These are phyloP conservation scores for Noctua fimbriata DNA, from an alignment of 2,888 invertebrate species.

Conservation along the genomic window DNA sequence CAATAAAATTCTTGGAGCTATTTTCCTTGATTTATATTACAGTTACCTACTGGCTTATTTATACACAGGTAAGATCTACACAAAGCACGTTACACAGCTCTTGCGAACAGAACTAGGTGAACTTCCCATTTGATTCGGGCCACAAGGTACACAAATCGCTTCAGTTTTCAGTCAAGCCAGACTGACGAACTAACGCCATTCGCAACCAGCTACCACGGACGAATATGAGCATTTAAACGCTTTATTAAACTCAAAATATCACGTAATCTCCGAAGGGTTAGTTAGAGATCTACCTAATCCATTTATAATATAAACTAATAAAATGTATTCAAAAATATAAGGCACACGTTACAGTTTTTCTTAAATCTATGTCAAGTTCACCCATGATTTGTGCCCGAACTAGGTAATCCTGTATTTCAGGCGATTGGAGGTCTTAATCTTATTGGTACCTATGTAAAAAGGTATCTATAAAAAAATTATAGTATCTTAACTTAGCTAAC, in stretches of 20 bases:
- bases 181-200: conserved; percentile 19
- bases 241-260: conserved; percentile 7
- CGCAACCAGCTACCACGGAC: conserved; percentile 4
- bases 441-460: too few species aligned
- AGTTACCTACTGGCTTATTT: not conserved
- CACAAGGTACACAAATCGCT: conserved; percentile 30
- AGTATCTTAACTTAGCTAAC: too few species aligned
- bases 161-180: conserved; percentile 34
- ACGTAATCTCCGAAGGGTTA: not conserved
- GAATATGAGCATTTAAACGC: not conserved
- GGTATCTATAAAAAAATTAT: too few species aligned
- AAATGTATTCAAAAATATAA: too few species aligned
- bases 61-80: not conserved
- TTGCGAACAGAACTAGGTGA: conserved; percentile 19
- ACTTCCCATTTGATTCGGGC: conserved; percentile 38
- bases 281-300: too few species aligned
- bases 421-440: too few species aligned
- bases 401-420: too few species aligned
- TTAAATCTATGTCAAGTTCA: too few species aligned
- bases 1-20: not conserved
- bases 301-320: too few species aligned
- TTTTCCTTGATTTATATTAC: not conserved
- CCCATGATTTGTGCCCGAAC: too few species aligned
- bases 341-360: too few species aligned
- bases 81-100: conserved; percentile 1